Conservation (phyloP, 2,888 invertebrate species). For the Scaptomyza tumidula region DNA sequence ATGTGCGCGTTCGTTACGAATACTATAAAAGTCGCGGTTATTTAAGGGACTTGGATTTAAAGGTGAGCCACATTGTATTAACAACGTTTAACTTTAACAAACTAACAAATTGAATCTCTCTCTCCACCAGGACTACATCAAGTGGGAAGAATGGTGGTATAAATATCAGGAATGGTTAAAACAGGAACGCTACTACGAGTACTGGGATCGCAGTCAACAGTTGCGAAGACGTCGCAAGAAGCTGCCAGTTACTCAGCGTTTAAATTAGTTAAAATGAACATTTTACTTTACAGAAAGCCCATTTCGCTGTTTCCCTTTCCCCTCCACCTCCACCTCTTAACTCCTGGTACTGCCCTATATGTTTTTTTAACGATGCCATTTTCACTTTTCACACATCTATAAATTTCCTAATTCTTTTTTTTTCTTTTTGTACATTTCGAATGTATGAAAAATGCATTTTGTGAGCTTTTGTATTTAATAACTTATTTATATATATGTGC, state of each 20-base stretch:
- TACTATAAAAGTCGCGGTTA: conserved; percentile 96
- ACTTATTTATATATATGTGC: conserved; percentile 40
- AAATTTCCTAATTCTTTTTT: conserved; percentile 8
- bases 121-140: conserved; percentile 90
- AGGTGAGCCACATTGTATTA: conserved; percentile 62
- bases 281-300: conserved; percentile 11
- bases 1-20: conserved; percentile 93
- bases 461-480: conserved; percentile 60
- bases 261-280: conserved; percentile 72
- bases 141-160: conserved; percentile 98
- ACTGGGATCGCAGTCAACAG: conserved; percentile 84
- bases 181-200: conserved; percentile 85
- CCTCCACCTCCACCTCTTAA: neutral
- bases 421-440: conserved; percentile 67
- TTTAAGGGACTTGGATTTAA: conserved; percentile 87
- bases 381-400: conserved; percentile 25
- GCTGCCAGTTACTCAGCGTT: conserved; percentile 84
- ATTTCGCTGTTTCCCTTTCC: conserved; percentile 20
- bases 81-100: neutral
- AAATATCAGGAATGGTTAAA: conserved; percentile 95
- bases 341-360: conserved; percentile 5
- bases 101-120: neutral
- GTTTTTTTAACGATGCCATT: conserved; percentile 17
- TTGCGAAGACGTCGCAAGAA: conserved; percentile 84
- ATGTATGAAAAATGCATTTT: conserved; percentile 71